phyloP scores from a whole-genome alignment of 2,113 vertebrate genomes.

The Hippolais icterina region DNA sequence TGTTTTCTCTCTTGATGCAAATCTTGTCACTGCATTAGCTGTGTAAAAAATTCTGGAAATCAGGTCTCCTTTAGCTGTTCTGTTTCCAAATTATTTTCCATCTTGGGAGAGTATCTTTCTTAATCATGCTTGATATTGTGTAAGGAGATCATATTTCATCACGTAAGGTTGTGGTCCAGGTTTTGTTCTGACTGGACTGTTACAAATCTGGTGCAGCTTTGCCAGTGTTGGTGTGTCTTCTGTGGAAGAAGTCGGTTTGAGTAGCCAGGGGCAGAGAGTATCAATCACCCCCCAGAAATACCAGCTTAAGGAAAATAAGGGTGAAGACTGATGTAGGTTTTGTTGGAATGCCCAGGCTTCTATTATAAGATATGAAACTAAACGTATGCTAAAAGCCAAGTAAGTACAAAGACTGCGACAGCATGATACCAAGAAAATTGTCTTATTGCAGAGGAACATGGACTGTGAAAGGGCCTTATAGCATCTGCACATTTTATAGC shows the following conservation, averaged over 20 bases:
- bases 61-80: not conserved
- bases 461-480: not conserved
- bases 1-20: not conserved
- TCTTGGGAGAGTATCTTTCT: not conserved
- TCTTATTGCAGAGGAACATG: not conserved
- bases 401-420: not conserved
- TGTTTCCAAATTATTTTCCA: not conserved
- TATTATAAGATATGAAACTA: not conserved
- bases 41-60: not conserved
- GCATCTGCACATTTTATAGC: not conserved
- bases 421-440: not conserved
- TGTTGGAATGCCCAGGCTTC: not conserved
- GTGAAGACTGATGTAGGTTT: not conserved
- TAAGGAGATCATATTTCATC: constrained; percentile 17
- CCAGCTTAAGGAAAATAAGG: not conserved
- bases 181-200: constrained; percentile 40
- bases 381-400: not conserved
- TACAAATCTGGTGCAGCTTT: not conserved
- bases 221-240: not conserved
- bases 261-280: not conserved
- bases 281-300: not conserved
- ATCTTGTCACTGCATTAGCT: not conserved
- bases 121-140: not conserved
- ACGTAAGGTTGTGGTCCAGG: not conserved
- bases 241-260: not conserved